Percentiles rank a stretch among this genome's conserved stretches.
Conservation (phyloP, 2,797 vertebrate species). For the Lepus oiostolus region DNA sequence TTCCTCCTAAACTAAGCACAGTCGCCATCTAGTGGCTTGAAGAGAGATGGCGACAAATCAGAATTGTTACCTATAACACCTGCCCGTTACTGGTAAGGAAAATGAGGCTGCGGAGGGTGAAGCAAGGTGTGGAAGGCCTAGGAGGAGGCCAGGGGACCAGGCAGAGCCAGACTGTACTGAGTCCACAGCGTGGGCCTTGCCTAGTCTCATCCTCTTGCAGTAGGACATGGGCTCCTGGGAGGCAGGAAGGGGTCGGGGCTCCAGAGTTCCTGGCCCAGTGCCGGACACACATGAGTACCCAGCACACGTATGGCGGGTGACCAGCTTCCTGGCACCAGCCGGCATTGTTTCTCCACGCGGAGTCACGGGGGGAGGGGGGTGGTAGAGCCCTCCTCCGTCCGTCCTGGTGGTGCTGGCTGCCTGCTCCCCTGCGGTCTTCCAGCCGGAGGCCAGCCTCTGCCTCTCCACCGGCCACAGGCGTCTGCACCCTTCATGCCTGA, state of each 20-base stretch:
- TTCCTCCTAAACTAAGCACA: constrained; percentile 66
- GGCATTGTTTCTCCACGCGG: neutral
- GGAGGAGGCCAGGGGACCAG: neutral
- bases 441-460: neutral
- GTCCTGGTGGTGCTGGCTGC: fast-evolving
- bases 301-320: neutral
- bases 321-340: fast-evolving
- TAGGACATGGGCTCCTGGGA: neutral
- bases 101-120: neutral
- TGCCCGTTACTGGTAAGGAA: neutral
- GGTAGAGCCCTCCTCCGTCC: no score
- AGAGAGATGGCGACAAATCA: neutral
- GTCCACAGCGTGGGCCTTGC: fast-evolving
- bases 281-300: neutral
- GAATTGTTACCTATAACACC: no score
- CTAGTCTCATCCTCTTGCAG: neutral
- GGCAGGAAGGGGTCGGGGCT: neutral
- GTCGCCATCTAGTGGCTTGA: constrained; percentile 64
- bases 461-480: neutral
- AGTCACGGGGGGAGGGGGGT: neutral
- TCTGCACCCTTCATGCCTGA: constrained; percentile 7
- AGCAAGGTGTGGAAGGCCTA: neutral
- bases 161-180: neutral
- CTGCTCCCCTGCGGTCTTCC: neutral
- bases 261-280: neutral